Conservation (phyloP, 2,113 vertebrate genomes). For the Arenaria interpres region DNA sequence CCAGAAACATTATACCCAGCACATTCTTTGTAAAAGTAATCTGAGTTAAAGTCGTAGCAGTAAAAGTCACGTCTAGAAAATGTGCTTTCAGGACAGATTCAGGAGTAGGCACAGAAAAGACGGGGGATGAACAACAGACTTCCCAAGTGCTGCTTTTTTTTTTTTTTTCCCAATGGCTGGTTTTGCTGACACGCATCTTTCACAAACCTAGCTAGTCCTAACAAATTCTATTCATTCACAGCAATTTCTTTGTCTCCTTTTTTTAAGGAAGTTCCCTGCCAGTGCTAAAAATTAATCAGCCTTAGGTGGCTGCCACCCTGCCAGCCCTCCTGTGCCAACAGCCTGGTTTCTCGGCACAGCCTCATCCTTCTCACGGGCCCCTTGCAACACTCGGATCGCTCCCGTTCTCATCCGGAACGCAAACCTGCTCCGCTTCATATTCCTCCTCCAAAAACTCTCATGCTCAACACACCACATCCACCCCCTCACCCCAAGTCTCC, state of each 20-base stretch:
- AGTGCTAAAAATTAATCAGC: neutral
- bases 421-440: slow-evolving; percentile 35
- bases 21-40: neutral
- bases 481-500: neutral
- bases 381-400: neutral
- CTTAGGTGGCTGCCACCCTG: neutral
- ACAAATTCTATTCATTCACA: neutral
- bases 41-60: neutral
- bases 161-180: neutral
- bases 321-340: neutral
- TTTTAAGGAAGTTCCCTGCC: neutral
- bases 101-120: neutral
- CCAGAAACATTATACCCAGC: neutral
- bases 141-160: neutral
- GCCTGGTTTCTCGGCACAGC: neutral
- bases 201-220: neutral
- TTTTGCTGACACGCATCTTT: neutral
- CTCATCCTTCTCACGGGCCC: neutral
- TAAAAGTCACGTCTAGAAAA: neutral
- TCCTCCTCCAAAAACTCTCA: slow-evolving; percentile 31
- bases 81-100: neutral
- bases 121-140: neutral
- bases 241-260: neutral
- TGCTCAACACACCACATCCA: neutral
- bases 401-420: neutral